Evolutionary conservation across 1,140 invertebrate species (phyloP).

Genomic region (Bombus terrestris): DNA sequence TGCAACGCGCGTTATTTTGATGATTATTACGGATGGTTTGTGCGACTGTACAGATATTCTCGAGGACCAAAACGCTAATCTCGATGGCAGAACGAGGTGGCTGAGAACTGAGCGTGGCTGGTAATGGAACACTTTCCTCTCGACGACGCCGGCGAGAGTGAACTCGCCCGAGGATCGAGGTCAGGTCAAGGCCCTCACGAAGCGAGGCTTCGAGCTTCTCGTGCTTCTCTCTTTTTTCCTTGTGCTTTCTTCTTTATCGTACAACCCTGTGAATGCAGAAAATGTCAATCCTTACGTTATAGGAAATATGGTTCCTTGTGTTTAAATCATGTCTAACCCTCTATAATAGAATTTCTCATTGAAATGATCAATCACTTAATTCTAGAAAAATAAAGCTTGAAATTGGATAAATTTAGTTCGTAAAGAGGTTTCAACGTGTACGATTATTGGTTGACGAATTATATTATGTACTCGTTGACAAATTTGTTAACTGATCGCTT

Average conservation of each 20-base stretch:
- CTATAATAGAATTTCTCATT: not conserved
- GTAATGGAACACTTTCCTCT: conserved; percentile 83
- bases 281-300: not conserved
- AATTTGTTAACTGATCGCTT: not conserved
- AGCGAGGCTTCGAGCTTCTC: conserved; percentile 70
- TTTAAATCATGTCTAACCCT: not conserved
- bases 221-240: conserved; percentile 26
- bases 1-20: not conserved
- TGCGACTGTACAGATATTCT: not conserved
- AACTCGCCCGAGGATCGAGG: conserved; percentile 82
- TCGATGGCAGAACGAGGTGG: conserved; percentile 32
- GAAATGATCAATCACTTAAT: not conserved
- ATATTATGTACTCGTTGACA: not conserved
- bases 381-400: not conserved
- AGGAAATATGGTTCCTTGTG: not conserved
- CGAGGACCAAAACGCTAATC: conserved; percentile 66
- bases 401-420: not conserved
- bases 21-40: not conserved
- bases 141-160: conserved; percentile 81
- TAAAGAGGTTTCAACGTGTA: not conserved
- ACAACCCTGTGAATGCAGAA: not conserved
- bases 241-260: not conserved
- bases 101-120: conserved; percentile 38
- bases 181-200: conserved; percentile 82
- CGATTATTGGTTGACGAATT: not conserved